These are phyloP conservation scores for Athalia cordata DNA, from an alignment of 2,888 invertebrate species.

Conservation along the genomic window DNA sequence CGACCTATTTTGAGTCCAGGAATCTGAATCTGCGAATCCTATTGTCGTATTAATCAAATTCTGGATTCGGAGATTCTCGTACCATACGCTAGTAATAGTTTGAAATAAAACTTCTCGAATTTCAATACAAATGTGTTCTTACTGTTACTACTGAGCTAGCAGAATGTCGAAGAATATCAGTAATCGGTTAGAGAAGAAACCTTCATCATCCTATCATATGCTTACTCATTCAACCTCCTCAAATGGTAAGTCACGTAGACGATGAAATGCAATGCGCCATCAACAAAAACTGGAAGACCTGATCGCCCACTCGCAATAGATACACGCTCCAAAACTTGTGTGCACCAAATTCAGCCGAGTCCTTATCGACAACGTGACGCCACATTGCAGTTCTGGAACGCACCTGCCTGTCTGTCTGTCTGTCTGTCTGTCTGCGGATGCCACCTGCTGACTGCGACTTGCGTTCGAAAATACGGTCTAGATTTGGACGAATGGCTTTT, in stretches of 20 bases:
- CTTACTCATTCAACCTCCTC: neutral
- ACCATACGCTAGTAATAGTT: too few relatives aligned
- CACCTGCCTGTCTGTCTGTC: conserved; percentile 5
- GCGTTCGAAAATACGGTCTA: conserved; percentile 29
- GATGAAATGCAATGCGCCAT: neutral
- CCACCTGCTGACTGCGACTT: conserved; percentile 41
- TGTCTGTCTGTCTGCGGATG: conserved; percentile 11
- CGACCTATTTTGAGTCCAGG: too few relatives aligned
- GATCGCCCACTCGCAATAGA: neutral
- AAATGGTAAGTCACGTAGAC: neutral
- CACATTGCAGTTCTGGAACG: neutral
- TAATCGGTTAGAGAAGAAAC: too few relatives aligned
- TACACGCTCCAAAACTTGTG: neutral
- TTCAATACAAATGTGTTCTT: too few relatives aligned
- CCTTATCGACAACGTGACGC: conserved; percentile 32
- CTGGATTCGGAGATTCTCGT: too few relatives aligned
- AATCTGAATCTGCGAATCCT: too few relatives aligned
- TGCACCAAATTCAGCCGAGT: conserved; percentile 30
- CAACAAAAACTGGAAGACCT: neutral
- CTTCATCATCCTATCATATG: neutral
- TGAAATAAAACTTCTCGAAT: too few relatives aligned
- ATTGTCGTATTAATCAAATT: too few relatives aligned
- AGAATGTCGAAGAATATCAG: too few relatives aligned
- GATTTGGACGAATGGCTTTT: neutral
- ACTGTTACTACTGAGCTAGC: too few relatives aligned